Evolutionary conservation across 2,888 invertebrate species (phyloP).

Genomic region (Leucophenga montana): DNA sequence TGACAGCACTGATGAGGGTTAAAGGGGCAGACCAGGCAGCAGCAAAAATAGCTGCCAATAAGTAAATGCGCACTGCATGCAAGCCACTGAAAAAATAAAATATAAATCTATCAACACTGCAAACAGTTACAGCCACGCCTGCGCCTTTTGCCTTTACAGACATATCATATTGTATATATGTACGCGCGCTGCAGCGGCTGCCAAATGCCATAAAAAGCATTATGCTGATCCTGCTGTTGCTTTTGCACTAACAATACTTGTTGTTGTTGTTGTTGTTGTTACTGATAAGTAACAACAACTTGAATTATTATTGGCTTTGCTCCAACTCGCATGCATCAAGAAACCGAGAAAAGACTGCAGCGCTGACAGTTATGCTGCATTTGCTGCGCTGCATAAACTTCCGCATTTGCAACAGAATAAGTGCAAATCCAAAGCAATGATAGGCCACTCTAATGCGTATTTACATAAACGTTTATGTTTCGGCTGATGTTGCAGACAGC

Average conservation of each 20-base stretch:
- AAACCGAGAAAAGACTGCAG: slow-evolving; percentile 46
- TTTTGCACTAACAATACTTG: neutral
- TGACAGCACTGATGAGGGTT: slow-evolving; percentile 10
- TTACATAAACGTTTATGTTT: slow-evolving; percentile 44
- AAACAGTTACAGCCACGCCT: neutral
- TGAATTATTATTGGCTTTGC: slow-evolving; percentile 49
- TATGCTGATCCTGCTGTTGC: neutral
- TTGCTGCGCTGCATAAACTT: slow-evolving; percentile 49
- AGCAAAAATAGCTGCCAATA: neutral
- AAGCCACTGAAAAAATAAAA: too few relatives aligned
- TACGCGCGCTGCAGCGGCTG: too few relatives aligned
- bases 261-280: slow-evolving; percentile 5
- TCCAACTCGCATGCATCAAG: slow-evolving; percentile 58
- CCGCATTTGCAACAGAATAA: slow-evolving; percentile 49
- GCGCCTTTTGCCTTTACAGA: too few relatives aligned
- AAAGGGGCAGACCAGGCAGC: slow-evolving; percentile 6
- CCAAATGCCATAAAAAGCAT: slow-evolving; percentile 1
- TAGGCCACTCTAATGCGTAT: slow-evolving; percentile 60
- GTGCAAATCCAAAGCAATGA: slow-evolving; percentile 47
- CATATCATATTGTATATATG: too few relatives aligned
- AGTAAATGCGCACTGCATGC: neutral
- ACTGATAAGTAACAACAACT: too few relatives aligned
- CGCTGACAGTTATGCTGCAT: slow-evolving; percentile 64
- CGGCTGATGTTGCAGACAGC: neutral
- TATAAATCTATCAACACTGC: too few relatives aligned